Percentiles rank a stretch among this genome's conserved stretches.
These are phyloP conservation scores for Spodoptera littoralis DNA, from an alignment of 2,888 invertebrate species.

Conservation along the genomic window DNA sequence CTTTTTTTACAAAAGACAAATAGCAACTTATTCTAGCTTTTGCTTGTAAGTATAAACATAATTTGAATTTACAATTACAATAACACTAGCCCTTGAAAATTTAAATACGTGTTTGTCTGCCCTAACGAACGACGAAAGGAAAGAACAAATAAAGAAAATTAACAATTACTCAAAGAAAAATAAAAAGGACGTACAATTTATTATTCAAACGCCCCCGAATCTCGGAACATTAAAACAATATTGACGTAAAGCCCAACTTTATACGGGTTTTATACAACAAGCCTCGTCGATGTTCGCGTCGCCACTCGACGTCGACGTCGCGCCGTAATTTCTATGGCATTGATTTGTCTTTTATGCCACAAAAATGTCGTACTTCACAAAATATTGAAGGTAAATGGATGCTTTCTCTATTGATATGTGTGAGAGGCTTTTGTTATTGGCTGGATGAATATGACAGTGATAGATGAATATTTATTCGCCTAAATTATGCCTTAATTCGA, in stretches of 20 bases:
- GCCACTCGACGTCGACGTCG: not conserved
- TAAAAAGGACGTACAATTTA: conserved; percentile 40
- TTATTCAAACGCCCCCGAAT: conserved; percentile 49
- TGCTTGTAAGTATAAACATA: too few species aligned
- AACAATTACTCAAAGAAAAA: conserved; percentile 25
- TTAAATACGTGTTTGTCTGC: conserved; percentile 4
- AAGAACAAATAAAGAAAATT: conserved; percentile 18
- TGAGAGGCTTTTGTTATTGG: too few species aligned
- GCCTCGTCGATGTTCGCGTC: not conserved
- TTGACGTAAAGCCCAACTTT: conserved; percentile 47
- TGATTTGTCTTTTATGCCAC: conserved; percentile 27
- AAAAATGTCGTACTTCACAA: too few species aligned
- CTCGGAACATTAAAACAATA: conserved; percentile 54
- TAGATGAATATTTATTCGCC: too few species aligned
- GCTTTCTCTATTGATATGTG: too few species aligned
- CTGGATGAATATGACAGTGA: too few species aligned
- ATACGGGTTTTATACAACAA: conserved; percentile 16
- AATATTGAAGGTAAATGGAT: too few species aligned
- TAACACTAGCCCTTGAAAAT: conserved; percentile 1
- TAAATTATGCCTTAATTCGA: too few species aligned
- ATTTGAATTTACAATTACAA: too few species aligned
- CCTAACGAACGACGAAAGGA: conserved; percentile 7
- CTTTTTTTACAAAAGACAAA: too few species aligned
- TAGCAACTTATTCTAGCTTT: too few species aligned
- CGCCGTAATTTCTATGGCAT: conserved; percentile 22